Evolutionary conservation across 2,888 invertebrate species (phyloP), one percentile per base, ranked within the genome.

Genomic region (Eubasilissa splendida): DNA sequence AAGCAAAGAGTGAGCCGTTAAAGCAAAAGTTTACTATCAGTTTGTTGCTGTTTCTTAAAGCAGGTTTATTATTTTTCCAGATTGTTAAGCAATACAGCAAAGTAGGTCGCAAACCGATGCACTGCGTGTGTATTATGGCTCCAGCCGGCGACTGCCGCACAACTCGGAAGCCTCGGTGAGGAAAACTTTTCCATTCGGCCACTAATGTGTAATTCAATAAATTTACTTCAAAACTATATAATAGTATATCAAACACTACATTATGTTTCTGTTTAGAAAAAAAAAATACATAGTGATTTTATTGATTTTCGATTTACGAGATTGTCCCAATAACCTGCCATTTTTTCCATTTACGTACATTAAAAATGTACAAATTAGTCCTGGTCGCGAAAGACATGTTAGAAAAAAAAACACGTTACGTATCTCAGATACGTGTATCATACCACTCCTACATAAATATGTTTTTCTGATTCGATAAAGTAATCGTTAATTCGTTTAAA

Each of bases 61-160:
- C 22, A 63, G 11, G 63, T 74, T 63, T 74, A 79, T 74, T 74
- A 74, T 79, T 63, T 79, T 73, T 79, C 79, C 65, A 74, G 74
- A 60, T 74, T 79, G 74, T 79, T 79, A 54, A 50, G 63, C 74
- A 50, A 42, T 54, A 14, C 54, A 52, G 53, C 33, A 75, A 77
- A 74, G 71, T 79, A 63, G 74, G 79, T 79, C 74, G 65, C 58
- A n/a, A 63, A 22, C 63, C 63, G 14, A 14, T 63, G 22, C 11
- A 14, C 33, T 22, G 5, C 4, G 14, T 63, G 8, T 42, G 42
- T 7, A 4, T 31, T 63, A 63, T 22, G 63, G 12, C 3, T 14
- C 10, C n/a, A 9, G 11, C 12, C n/a, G 11, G n/a, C 58, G 11
- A 58, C 11, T 58, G 3, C 58, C n/a, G 9, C 4, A n/a, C 42